Percentiles rank a stretch among this genome's conserved stretches.
Evolutionary conservation across 2,113 vertebrate species (phyloP).

Genomic region (Cervus canadensis): DNA sequence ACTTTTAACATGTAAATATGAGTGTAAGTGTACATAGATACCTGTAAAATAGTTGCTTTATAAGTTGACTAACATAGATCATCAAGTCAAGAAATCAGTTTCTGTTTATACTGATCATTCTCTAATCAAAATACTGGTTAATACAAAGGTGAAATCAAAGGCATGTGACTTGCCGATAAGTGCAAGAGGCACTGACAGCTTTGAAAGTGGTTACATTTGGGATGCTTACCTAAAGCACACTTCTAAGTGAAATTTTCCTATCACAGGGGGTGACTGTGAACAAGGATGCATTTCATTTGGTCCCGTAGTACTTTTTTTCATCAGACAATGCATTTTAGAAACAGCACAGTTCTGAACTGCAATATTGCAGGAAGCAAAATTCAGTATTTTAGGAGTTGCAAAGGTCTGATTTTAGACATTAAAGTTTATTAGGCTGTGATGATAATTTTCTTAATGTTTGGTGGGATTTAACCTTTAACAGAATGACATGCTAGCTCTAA

Average conservation of each 20-base stretch:
- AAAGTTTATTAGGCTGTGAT: conserved; percentile 17
- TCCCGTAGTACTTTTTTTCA: not conserved
- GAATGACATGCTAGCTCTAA: not conserved
- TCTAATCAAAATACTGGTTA: not conserved
- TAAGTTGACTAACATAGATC: not conserved
- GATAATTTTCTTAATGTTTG: not conserved
- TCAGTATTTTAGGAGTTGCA: conserved; percentile 30
- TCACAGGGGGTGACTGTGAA: not conserved
- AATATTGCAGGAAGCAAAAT: not conserved
- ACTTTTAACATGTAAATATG: not conserved
- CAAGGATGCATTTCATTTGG: not conserved
- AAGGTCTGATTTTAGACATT: not conserved
- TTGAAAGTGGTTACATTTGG: not conserved
- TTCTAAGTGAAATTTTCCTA: not conserved
- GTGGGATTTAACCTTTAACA: conserved; percentile 48
- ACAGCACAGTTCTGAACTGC: not conserved
- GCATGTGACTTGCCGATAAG: not conserved
- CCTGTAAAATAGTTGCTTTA: not conserved
- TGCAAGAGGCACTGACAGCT: not conserved
- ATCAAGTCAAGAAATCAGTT: not conserved
- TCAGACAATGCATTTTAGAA: not conserved
- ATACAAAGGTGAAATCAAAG: not conserved
- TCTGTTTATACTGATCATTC: not conserved
- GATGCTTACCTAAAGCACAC: not conserved
- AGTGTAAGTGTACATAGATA: not conserved